phyloP scores from a whole-genome alignment of 2,888 invertebrate genomes.

The Scelioninae gen. 2 region DNA sequence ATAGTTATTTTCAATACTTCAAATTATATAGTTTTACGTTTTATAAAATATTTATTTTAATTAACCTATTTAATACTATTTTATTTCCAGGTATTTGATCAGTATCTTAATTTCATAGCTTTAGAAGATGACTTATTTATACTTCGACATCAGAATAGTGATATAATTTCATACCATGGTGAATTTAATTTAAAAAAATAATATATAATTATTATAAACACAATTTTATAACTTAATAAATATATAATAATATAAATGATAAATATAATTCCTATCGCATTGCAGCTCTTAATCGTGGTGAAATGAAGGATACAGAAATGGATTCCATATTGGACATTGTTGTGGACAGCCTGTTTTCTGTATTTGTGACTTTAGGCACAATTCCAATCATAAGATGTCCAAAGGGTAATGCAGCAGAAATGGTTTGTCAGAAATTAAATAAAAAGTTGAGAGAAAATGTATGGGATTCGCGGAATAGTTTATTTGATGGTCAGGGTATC shows the following conservation, averaged over 20 bases:
- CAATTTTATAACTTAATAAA: too few species aligned
- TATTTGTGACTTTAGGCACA: slow-evolving; percentile 96
- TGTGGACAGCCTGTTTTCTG: slow-evolving; percentile 97
- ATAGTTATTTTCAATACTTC: slow-evolving; percentile 51
- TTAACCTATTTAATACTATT: too few species aligned
- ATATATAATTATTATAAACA: too few species aligned
- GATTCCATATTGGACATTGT: slow-evolving; percentile 94
- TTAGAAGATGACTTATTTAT: slow-evolving; percentile 98
- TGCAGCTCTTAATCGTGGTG: slow-evolving; percentile 93
- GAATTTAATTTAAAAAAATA: neutral
- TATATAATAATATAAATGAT: too few species aligned
- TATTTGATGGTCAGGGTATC: slow-evolving; percentile 91
- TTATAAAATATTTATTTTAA: too few species aligned
- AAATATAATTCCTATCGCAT: too few species aligned
- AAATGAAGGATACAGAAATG: slow-evolving; percentile 96
- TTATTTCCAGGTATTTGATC: slow-evolving; percentile 91
- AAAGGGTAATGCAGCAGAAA: slow-evolving; percentile 97
- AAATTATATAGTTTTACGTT: too few species aligned
- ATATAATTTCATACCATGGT: slow-evolving; percentile 94
- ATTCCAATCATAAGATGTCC: slow-evolving; percentile 84
- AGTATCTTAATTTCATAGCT: slow-evolving; percentile 98
- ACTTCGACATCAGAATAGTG: slow-evolving; percentile 93
- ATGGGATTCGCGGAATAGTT: slow-evolving; percentile 96
- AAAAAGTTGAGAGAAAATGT: slow-evolving; percentile 97
- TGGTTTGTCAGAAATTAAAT: slow-evolving; percentile 97